These are phyloP conservation scores for Setophaga petechia DNA, from an alignment of 2,113 vertebrate genomes.

Conservation along the genomic window DNA sequence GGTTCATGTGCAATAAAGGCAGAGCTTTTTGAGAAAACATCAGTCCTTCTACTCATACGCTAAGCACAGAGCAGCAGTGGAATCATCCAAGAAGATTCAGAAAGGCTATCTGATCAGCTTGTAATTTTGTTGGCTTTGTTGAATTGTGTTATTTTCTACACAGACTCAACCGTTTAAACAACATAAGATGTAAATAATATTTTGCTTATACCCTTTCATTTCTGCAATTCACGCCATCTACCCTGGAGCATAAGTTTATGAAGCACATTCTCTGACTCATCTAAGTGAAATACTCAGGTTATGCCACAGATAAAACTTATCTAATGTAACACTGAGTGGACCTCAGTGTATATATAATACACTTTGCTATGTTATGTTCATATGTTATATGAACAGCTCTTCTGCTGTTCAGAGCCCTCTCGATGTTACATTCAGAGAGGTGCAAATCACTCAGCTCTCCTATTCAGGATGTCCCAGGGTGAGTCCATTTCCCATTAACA, in stretches of 20 bases:
- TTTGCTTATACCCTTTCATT: not conserved
- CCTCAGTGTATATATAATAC: not conserved
- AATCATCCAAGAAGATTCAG: not conserved
- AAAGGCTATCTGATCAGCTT: not conserved
- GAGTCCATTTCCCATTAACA: not conserved
- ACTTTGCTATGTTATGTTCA: not conserved
- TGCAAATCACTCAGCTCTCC: not conserved
- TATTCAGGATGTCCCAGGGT: not conserved
- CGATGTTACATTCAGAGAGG: fast-evolving
- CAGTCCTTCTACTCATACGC: not conserved
- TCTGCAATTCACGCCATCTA: not conserved
- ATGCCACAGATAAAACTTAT: not conserved
- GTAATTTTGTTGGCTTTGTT: not conserved
- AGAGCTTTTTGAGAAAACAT: not conserved
- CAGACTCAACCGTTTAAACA: not conserved
- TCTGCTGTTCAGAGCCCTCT: not conserved
- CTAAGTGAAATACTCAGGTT: not conserved
- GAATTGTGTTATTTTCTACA: not conserved
- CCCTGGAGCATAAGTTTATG: not conserved
- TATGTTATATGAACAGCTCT: no score
- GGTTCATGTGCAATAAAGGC: not conserved
- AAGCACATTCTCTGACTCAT: not conserved
- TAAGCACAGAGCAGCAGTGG: not conserved
- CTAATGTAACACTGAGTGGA: not conserved
- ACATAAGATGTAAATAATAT: not conserved